Percentiles rank a stretch among this genome's conserved stretches.
These are phyloP conservation scores for Drosophila mimica DNA, from an alignment of 2,888 invertebrate genomes.

Conservation along the genomic window DNA sequence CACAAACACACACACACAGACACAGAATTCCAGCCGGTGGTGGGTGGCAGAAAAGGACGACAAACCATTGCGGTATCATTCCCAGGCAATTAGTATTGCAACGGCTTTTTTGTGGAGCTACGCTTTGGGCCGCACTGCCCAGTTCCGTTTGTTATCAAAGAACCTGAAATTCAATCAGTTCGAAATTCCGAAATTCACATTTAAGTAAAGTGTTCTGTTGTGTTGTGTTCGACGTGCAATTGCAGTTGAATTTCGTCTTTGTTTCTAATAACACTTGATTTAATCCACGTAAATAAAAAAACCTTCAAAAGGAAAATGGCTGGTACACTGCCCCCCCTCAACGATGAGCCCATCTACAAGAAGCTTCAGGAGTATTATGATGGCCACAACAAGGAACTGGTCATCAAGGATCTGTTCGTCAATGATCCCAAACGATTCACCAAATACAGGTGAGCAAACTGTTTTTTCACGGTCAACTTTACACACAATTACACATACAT, in stretches of 20 bases:
- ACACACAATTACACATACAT: neutral
- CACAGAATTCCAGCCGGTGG: slow-evolving; percentile 64
- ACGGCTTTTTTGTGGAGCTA: slow-evolving; percentile 65
- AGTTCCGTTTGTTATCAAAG: slow-evolving; percentile 30
- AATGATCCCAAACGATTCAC: slow-evolving; percentile 93
- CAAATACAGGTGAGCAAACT: slow-evolving; percentile 91
- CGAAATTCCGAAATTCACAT: slow-evolving; percentile 22
- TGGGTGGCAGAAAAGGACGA: slow-evolving; percentile 66
- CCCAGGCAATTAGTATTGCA: slow-evolving; percentile 34
- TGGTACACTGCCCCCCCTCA: slow-evolving; percentile 86
- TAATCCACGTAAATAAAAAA: slow-evolving; percentile 37
- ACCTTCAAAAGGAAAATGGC: slow-evolving; percentile 67
- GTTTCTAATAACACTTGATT: slow-evolving; percentile 56
- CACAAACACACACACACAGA: slow-evolving; percentile 13
- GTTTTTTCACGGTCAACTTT: slow-evolving; percentile 23
- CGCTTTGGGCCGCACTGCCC: slow-evolving; percentile 58
- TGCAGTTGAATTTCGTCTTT: slow-evolving; percentile 57
- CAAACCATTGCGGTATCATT: slow-evolving; percentile 52
- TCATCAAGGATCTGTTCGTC: slow-evolving; percentile 93
- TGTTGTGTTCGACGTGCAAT: slow-evolving; percentile 7
- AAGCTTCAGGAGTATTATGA: slow-evolving; percentile 91
- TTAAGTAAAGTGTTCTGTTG: slow-evolving; percentile 64
- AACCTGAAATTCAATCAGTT: slow-evolving; percentile 21
- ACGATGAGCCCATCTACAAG: slow-evolving; percentile 89
- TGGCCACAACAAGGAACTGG: slow-evolving; percentile 89